Evolutionary conservation across 1,140 invertebrate genomes (phyloP).

Genomic region (Rhizoglyphus robini): DNA sequence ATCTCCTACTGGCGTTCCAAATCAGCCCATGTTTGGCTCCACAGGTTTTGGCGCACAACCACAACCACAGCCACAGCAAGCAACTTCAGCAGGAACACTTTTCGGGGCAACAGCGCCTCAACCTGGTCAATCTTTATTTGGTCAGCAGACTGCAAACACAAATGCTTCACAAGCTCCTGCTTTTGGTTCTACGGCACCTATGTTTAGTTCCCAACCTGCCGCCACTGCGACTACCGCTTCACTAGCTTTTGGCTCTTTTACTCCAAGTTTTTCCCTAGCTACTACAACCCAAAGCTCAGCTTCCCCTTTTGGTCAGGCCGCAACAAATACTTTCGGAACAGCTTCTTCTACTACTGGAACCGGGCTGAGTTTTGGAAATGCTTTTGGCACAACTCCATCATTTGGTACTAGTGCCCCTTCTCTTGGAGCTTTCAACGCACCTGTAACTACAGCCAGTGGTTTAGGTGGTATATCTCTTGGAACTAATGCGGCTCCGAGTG

Average conservation of each 20-base stretch:
- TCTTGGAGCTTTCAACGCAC: too few relatives aligned
- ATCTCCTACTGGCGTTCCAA: too few relatives aligned
- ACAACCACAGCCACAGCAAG: conserved; percentile 6
- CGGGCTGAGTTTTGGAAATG: background rate
- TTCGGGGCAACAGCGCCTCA: conserved; percentile 14
- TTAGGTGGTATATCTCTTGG: background rate
- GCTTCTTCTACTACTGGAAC: background rate
- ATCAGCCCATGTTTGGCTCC: too few relatives aligned
- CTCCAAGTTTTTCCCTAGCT: too few relatives aligned
- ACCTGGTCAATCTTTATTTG: background rate
- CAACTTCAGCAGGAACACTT: background rate
- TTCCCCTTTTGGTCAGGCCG: background rate
- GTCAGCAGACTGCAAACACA: background rate
- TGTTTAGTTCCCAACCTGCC: background rate
- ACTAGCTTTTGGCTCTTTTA: too few relatives aligned
- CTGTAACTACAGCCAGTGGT: background rate
- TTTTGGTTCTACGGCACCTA: background rate
- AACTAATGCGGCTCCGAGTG: background rate
- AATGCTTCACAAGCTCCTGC: background rate
- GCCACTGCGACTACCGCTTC: background rate
- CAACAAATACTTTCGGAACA: background rate
- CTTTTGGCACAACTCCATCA: background rate
- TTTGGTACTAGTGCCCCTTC: too few relatives aligned
- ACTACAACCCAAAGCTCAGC: too few relatives aligned
- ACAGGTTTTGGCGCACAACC: background rate